These are phyloP conservation scores for Eristalis tenax DNA, from an alignment of 2,888 invertebrate genomes.

Conservation along the genomic window DNA sequence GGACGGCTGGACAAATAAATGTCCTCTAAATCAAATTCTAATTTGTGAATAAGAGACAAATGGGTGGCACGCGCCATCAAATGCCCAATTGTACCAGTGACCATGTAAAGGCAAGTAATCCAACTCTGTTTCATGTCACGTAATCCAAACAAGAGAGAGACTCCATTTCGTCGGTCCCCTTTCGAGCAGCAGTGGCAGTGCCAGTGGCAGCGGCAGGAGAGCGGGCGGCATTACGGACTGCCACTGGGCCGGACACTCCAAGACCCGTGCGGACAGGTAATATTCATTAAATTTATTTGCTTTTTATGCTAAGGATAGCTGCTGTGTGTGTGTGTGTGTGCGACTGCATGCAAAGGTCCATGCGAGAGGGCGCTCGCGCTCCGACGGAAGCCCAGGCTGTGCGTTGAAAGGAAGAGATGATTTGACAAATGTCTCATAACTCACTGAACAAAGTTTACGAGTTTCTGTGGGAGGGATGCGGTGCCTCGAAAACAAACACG, in stretches of 20 bases:
- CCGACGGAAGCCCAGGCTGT: background rate
- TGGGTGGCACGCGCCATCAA: conserved; percentile 70
- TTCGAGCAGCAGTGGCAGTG: background rate
- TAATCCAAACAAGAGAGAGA: conserved; percentile 64
- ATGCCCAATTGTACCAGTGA: conserved; percentile 63
- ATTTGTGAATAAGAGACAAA: conserved; percentile 71
- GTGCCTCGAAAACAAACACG: background rate
- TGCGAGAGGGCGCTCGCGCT: background rate
- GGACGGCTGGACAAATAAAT: conserved; percentile 62
- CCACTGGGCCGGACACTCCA: conserved; percentile 9
- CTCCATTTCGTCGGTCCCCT: conserved; percentile 54
- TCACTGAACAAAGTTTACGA: conserved; percentile 19
- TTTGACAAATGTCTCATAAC: conserved; percentile 22
- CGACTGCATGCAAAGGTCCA: background rate
- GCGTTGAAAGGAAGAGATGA: conserved; percentile 13
- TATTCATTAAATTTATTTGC: conserved; percentile 67
- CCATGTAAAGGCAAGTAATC: conserved; percentile 37
- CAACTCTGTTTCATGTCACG: conserved; percentile 68
- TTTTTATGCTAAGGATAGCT: conserved; percentile 53
- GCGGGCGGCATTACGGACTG: background rate
- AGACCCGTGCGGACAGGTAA: conserved; percentile 45
- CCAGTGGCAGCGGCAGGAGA: background rate
- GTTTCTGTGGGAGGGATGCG: background rate
- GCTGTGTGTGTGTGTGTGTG: conserved; percentile 11
- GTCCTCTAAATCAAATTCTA: conserved; percentile 71